Evolutionary conservation across 2,113 vertebrate genomes (phyloP), one percentile per base, ranked within the genome.

Genomic region (Gyps fulvus): DNA sequence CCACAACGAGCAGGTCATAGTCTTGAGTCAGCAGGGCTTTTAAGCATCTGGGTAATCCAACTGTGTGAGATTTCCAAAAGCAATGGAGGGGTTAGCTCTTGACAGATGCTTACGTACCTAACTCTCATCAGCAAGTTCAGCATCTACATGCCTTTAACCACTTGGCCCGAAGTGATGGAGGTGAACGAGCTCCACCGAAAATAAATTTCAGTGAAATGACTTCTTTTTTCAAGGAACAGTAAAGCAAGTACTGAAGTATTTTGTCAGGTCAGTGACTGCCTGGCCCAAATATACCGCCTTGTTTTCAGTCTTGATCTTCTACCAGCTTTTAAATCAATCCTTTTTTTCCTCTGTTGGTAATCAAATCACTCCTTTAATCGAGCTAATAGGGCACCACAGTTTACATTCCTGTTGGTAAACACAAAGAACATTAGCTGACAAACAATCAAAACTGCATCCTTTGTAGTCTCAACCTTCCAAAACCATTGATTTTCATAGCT

Each of bases 281-380:
- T 83, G 72, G 32, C 32, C 45, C 65, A 87, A 91, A 90, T 19
- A 62, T 4, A 34, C 38, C 1, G 1, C 19, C 40, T 83, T 22
- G 8, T 72, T 74, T 84, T 89, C 80, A 96, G 73, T 63, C 54
- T n/a, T 89, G 34, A 74, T 84, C 69, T 89, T 93, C 50, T 65
- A 82, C 23, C 34, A 82, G 62, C 70, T 91, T 90, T 70, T 66
- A 83, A 66, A 91, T 58, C 45, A 87, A 79, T 80, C 38, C n/a
- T 78, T 85, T 81, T 19, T 43, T 22, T 16, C 57, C 29, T 87
- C n/a, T 65, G 50, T 42, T 83, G 78, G 58, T 27, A 83, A 90
- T 72, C 36, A 93, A 40, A 69, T 70, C 66, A 26, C 50, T 69
- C 69, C 54, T 91, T 93, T 65, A 79, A 69, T 13, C 34, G 80